Evolutionary conservation across 2,113 vertebrate species (phyloP), one percentile per base, ranked within the genome.

Genomic region (Neopipo cinnamomea): DNA sequence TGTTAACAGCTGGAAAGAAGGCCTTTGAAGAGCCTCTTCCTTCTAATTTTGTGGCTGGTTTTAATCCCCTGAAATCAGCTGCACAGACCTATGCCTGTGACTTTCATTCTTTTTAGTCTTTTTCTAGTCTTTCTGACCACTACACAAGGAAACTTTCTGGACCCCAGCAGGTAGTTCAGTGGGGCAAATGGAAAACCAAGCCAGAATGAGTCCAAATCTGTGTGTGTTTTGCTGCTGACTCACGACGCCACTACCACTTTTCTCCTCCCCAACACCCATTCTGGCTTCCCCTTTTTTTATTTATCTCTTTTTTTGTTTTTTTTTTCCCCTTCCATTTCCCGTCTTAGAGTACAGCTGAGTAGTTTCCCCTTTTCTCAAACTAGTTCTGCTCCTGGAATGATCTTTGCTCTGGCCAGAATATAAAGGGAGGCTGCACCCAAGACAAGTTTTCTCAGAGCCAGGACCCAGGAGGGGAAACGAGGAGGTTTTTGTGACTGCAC

Each of bases 231-330:
- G n/a, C 62, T 82, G 62, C 46, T 70, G 72, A 59, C 44, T 75
- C 5, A n/a, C 7, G 1, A 1, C 11, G 12, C 11, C 6, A 61
- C 28, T 17, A 6, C n/a, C 0, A 2, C 41, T 68, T 37, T 33
- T 76, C n/a, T 97, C 76, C 49, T 94, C 49, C 71, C 33, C 53
- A 7, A 37, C 58, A 49, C 16, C 53, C 66, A 17, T 68, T 85
- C 73, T 75, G 75, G 31, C 93, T 97, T 97, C 95, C 66, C 9
- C 31, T 75, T 95, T 94, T 93, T 33, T 67, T 15, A 41, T 65
- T 47, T 84, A 1, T n/a, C 37, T 73, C 15, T 47, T 6, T 67
- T 31, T 59, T 39, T 47, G n/a, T n/a, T 50, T 35, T 31, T 47
- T 50, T 35, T 31, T 20, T 9, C 5, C 10, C 16, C 61, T 70